Evolutionary conservation across 92 coral and sea anemone species (phyloP).

Genomic region (Virgularia gustaviana): DNA sequence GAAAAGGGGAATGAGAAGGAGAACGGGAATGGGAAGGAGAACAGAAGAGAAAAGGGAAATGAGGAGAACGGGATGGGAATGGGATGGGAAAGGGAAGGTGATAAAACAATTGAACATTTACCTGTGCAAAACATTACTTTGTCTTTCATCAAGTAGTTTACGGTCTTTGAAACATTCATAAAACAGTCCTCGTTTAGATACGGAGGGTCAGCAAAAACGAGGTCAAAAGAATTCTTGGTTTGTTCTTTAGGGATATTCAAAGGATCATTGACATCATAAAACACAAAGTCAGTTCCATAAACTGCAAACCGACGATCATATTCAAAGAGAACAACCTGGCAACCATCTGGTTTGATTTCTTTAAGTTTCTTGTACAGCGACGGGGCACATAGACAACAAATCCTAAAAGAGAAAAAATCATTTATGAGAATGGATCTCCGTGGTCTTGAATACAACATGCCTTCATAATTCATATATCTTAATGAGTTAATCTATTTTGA

Average conservation of each 20-base stretch:
- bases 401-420: too few relatives aligned
- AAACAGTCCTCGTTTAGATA: slow-evolving; percentile 69
- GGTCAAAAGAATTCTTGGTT: slow-evolving; percentile 54
- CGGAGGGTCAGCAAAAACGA: slow-evolving; percentile 74
- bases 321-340: slow-evolving; percentile 60
- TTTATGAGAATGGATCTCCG: too few relatives aligned
- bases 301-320: slow-evolving; percentile 65
- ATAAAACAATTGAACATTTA: background rate
- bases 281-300: slow-evolving; percentile 59
- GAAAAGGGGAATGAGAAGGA: background rate
- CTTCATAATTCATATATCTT: too few relatives aligned
- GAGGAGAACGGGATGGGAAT: background rate
- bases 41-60: background rate
- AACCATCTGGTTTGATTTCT: slow-evolving; percentile 44
- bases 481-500: background rate
- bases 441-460: too few relatives aligned
- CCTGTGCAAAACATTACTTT: slow-evolving; percentile 68
- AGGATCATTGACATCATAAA: slow-evolving; percentile 64
- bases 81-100: background rate
- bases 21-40: background rate
- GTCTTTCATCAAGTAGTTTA: slow-evolving; percentile 59
- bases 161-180: slow-evolving; percentile 55
- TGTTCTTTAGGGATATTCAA: slow-evolving; percentile 44
- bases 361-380: slow-evolving; percentile 62
- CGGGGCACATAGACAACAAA: slow-evolving; percentile 72